Evolutionary conservation across 2,113 vertebrate species (phyloP), one percentile per base, ranked within the genome.

Genomic region (Oreotragus oreotragus): DNA sequence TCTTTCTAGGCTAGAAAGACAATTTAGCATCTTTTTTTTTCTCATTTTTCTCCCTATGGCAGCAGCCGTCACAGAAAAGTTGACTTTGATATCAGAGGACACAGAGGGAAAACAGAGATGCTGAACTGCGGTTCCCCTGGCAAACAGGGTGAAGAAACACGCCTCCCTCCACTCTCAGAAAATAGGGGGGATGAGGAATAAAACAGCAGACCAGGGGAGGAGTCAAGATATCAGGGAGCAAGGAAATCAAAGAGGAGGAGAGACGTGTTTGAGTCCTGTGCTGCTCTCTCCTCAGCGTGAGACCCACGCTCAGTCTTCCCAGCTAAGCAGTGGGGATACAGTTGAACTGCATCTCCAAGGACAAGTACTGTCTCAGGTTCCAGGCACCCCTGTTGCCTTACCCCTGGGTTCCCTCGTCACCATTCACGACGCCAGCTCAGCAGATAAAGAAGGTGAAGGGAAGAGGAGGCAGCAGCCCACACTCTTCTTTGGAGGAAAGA

Each of bases 21-120:
- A 91, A 93, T 95, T 77, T 70, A 89, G 81, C 83, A 66, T 86
- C 62, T 83, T 96, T 95, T 88, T 96, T 96, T 88, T 95, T 60
- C 60, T 96, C 89, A 60, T 88, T 97, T 96, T 81, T 96, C 77
- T 96, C 43, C 57, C 81, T 39, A 47, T 92, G 90, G 81, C 66
- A 97, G 81, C 33, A 88, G 55, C 39, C 36, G 88, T 81, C 81
- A 92, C 55, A 86, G 94, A 51, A 84, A 88, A 91, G 83, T 47
- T 62, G 45, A 30, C 21, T 95, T 96, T 94, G 85, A 90, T 81
- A 66, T 95, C 62, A 95, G 30, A 89, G 47, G 70, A 89, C 49
- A 96, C n/a, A 36, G 33, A 60, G 57, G 39, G 57, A 73, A 96
- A 96, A 53, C 0, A 83, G 55, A 90, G 25, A 88, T 49, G 49